Conservation (phyloP, 2,113 vertebrate genomes). For the Forbesichthys agassizii region DNA sequence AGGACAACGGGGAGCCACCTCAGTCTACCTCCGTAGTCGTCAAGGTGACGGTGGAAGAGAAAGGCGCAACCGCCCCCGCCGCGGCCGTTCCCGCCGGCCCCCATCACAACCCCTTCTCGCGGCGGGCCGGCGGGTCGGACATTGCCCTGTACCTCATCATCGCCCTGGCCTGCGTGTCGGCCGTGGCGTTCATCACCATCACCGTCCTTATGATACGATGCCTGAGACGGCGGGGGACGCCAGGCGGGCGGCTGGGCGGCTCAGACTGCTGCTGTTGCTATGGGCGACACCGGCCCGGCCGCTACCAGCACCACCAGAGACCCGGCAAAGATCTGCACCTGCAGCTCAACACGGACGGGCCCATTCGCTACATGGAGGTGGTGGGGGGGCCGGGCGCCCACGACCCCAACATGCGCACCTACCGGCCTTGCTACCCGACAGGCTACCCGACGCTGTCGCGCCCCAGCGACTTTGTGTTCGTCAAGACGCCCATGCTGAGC, state of each 20-base stretch:
- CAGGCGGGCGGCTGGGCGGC: slow-evolving; percentile 36
- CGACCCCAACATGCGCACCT: slow-evolving; percentile 81
- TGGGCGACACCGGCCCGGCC: slow-evolving; percentile 69
- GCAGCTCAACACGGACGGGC: slow-evolving; percentile 86
- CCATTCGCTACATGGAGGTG: slow-evolving; percentile 90
- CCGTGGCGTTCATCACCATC: slow-evolving; percentile 81
- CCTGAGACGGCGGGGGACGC: slow-evolving; percentile 61
- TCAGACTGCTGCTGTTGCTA: slow-evolving; percentile 80
- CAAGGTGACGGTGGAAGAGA: slow-evolving; percentile 83
- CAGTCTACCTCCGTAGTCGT: slow-evolving; percentile 80
- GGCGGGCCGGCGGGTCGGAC: slow-evolving; percentile 72
- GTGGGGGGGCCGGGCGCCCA: slow-evolving; percentile 74
- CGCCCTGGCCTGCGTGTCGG: slow-evolving; percentile 83
- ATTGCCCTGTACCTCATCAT: slow-evolving; percentile 86
- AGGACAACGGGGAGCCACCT: slow-evolving; percentile 82
- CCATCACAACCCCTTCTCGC: slow-evolving; percentile 63
- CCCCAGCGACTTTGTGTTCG: slow-evolving; percentile 88
- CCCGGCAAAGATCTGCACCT: slow-evolving; percentile 81
- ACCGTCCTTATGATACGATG: slow-evolving; percentile 78
- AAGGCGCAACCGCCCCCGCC: slow-evolving; percentile 62
- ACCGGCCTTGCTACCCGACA: slow-evolving; percentile 86
- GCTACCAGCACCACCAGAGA: slow-evolving; percentile 80
- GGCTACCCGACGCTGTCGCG: slow-evolving; percentile 87
- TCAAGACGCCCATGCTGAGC: slow-evolving; percentile 86
- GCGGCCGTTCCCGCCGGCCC: slow-evolving; percentile 69